Conservation (phyloP, 2,113 vertebrate species). For the Picathartes gymnocephalus region DNA sequence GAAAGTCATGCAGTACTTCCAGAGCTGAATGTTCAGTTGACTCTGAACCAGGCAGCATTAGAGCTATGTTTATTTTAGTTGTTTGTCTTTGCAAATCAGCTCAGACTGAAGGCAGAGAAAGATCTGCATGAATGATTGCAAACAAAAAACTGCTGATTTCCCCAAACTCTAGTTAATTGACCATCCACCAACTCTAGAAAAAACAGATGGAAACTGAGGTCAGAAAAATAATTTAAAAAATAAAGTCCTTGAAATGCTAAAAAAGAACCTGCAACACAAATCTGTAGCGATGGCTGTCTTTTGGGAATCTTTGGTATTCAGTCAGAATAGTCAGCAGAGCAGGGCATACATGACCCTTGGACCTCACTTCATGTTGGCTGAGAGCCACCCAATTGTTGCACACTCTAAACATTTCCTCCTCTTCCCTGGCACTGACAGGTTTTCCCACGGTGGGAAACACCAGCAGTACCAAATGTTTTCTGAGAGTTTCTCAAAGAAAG, state of each 20-base stretch:
- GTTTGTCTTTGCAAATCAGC: conserved; percentile 46
- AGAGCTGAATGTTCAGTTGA: not conserved
- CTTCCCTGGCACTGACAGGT: not conserved
- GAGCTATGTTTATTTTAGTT: conserved; percentile 50
- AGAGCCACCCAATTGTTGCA: not conserved
- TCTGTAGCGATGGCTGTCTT: not conserved
- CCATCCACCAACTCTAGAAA: not conserved
- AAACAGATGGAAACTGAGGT: not conserved
- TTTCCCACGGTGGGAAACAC: not conserved
- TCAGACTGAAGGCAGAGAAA: conserved; percentile 33
- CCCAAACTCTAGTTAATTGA: conserved; percentile 37
- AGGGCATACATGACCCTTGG: not conserved
- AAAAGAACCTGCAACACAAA: not conserved
- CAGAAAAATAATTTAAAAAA: not conserved
- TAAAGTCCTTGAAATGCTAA: not conserved
- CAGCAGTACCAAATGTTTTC: not conserved
- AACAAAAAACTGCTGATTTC: conserved; percentile 45
- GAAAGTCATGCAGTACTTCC: not conserved
- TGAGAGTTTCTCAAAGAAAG: not conserved
- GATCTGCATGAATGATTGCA: conserved; percentile 46
- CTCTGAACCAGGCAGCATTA: not conserved
- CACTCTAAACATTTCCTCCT: not conserved
- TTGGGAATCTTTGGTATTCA: not conserved
- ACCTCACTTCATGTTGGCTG: not conserved
- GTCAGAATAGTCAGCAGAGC: not conserved